These are phyloP conservation scores for Drosophila bocki DNA, from an alignment of 1,140 invertebrate species.

Conservation along the genomic window DNA sequence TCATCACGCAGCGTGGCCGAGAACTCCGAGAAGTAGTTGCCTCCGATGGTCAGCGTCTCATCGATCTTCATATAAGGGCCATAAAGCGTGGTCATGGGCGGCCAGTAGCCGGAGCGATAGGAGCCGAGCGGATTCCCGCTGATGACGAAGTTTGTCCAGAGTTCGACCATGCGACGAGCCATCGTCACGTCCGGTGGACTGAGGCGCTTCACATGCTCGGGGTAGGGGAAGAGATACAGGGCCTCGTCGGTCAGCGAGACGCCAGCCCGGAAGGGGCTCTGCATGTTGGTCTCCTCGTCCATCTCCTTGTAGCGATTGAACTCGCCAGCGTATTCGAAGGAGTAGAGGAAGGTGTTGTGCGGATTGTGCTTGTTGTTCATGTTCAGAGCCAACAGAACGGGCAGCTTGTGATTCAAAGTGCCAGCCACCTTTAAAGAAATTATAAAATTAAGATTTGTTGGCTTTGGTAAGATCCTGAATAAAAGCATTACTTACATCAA, in stretches of 20 bases:
- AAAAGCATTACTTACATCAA: conserved; percentile 67
- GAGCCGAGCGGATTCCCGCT: conserved; percentile 73
- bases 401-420: conserved; percentile 81
- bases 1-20: conserved; percentile 74
- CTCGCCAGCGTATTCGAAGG: conserved; percentile 82
- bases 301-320: conserved; percentile 81
- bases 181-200: conserved; percentile 75
- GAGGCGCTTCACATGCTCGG: conserved; percentile 69
- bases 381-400: conserved; percentile 75
- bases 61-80: conserved; percentile 83
- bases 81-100: conserved; percentile 80
- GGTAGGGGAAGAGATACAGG: conserved; percentile 81
- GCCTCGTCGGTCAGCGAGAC: conserved; percentile 82
- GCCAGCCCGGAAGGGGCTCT: conserved; percentile 80
- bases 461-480: too few relatives aligned
- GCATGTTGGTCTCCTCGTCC: conserved; percentile 83
- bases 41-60: conserved; percentile 73
- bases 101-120: conserved; percentile 74
- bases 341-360: conserved; percentile 78
- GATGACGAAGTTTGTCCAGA: conserved; percentile 84
- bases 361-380: conserved; percentile 84
- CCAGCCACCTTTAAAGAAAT: conserved; percentile 66
- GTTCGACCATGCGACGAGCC: conserved; percentile 79
- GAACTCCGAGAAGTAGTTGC: conserved; percentile 81
- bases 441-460: neutral